Percentiles rank a stretch among this genome's conserved stretches.
Evolutionary conservation across 2,888 invertebrate genomes (phyloP).

Genomic region (Argyresthia albistria): DNA sequence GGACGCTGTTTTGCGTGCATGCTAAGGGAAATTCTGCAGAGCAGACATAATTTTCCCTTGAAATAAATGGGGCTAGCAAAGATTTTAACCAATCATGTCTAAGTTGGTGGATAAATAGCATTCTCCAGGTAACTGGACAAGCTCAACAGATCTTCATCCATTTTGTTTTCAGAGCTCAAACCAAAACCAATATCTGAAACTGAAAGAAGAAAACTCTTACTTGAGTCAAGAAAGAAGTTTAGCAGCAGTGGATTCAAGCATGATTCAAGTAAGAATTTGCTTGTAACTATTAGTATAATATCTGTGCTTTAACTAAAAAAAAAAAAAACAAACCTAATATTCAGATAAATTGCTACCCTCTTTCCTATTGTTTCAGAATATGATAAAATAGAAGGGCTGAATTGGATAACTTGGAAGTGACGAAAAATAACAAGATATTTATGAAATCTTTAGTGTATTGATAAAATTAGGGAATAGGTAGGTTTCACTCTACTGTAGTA

Average conservation of each 20-base stretch:
- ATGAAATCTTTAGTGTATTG: background rate
- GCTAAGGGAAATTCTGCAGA: no score
- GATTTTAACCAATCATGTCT: no score
- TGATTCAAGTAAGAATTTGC: conserved; percentile 35
- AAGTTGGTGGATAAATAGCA: no score
- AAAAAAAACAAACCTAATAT: background rate
- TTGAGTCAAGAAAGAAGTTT: conserved; percentile 34
- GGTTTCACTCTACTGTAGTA: conserved; percentile 35
- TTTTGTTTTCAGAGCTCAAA: conserved; percentile 12
- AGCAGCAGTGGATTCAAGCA: conserved; percentile 35
- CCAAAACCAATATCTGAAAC: conserved; percentile 27
- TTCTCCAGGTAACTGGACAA: no score
- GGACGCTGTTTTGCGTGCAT: no score
- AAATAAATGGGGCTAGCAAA: no score
- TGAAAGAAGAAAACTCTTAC: conserved; percentile 27
- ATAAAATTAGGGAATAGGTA: conserved; percentile 20
- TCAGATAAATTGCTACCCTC: background rate
- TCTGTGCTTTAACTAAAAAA: background rate
- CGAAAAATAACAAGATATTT: conserved; percentile 3
- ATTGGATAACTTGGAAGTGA: conserved; percentile 61
- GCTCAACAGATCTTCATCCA: no score
- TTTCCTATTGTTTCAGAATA: conserved; percentile 39
- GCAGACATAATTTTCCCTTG: no score
- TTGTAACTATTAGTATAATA: background rate
- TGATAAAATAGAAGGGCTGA: conserved; percentile 58